Percentiles rank a stretch among this genome's conserved stretches.
Evolutionary conservation across 2,888 invertebrate species (phyloP).

Genomic region (Pollenia amentaria): DNA sequence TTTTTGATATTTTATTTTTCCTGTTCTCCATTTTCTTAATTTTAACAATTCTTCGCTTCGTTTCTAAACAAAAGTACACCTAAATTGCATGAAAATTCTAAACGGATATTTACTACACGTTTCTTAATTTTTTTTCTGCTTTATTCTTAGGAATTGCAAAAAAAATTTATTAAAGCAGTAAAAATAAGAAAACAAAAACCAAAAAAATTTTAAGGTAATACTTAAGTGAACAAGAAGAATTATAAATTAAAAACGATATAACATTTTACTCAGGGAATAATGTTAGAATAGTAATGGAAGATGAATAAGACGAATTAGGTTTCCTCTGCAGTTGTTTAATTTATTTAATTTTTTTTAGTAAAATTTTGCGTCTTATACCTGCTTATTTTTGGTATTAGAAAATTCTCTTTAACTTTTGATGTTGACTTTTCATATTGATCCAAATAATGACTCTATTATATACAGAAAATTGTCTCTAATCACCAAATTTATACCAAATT

Average conservation of each 20-base stretch:
- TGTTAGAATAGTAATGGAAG: neutral
- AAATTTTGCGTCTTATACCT: too few relatives aligned
- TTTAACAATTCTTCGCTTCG: slow-evolving; percentile 9
- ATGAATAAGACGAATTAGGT: neutral
- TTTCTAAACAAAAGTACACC: slow-evolving; percentile 29
- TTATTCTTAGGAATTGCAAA: neutral
- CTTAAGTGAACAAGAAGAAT: slow-evolving; percentile 5
- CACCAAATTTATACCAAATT: too few relatives aligned
- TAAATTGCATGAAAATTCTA: slow-evolving; percentile 40
- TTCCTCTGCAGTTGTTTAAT: neutral
- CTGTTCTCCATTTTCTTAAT: neutral
- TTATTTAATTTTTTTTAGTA: too few relatives aligned
- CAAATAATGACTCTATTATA: too few relatives aligned
- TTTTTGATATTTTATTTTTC: neutral
- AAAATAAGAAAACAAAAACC: neutral
- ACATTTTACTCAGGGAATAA: neutral
- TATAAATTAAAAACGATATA: neutral
- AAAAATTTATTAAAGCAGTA: neutral
- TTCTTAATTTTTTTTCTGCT: neutral
- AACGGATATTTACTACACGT: slow-evolving; percentile 32
- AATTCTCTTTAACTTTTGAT: too few relatives aligned
- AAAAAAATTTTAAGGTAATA: neutral
- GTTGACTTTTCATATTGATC: too few relatives aligned
- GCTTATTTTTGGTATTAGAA: too few relatives aligned
- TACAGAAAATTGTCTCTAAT: too few relatives aligned